These are phyloP conservation scores for Catocala fraxini DNA, from an alignment of 2,888 invertebrate species.

Conservation along the genomic window DNA sequence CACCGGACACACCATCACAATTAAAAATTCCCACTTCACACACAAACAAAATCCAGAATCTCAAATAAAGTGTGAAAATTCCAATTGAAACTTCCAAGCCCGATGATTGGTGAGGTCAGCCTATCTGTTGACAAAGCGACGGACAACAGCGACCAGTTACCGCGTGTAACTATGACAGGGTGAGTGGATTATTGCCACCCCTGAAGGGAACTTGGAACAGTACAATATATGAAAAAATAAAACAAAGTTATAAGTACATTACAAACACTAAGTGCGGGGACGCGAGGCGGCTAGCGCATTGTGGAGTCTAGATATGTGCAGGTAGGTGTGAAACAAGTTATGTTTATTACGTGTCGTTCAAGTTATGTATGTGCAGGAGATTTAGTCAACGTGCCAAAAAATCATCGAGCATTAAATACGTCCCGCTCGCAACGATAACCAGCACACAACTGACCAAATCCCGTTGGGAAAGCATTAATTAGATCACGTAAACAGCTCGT, in stretches of 20 bases:
- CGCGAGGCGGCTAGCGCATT: conserved; percentile 13
- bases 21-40: conserved; percentile 35
- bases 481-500: too few relatives aligned
- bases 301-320: conserved; percentile 11
- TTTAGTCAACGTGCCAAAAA: conserved; percentile 7
- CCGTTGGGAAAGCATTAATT: not conserved
- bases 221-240: conserved; percentile 55
- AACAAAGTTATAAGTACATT: conserved; percentile 80
- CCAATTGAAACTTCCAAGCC: conserved; percentile 5
- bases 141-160: conserved; percentile 66
- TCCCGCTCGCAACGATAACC: not conserved
- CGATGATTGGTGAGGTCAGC: conserved; percentile 9
- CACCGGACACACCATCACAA: conserved; percentile 39
- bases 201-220: conserved; percentile 47
- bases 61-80: conserved; percentile 15
- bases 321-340: conserved; percentile 3
- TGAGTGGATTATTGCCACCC: conserved; percentile 61
- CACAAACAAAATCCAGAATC: conserved; percentile 28
- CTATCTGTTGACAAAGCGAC: conserved; percentile 29
- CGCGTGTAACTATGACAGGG: conserved; percentile 73
- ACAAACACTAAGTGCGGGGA: conserved; percentile 37
- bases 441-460: conserved; percentile 2
- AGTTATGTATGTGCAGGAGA: not conserved
- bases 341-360: conserved; percentile 6
- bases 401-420: not conserved